A percentile compares a stretch with the other conserved stretches of the same genome.
These are phyloP conservation scores for Scotopteryx bipunctaria DNA, from an alignment of 2,888 invertebrate species.

Conservation along the genomic window DNA sequence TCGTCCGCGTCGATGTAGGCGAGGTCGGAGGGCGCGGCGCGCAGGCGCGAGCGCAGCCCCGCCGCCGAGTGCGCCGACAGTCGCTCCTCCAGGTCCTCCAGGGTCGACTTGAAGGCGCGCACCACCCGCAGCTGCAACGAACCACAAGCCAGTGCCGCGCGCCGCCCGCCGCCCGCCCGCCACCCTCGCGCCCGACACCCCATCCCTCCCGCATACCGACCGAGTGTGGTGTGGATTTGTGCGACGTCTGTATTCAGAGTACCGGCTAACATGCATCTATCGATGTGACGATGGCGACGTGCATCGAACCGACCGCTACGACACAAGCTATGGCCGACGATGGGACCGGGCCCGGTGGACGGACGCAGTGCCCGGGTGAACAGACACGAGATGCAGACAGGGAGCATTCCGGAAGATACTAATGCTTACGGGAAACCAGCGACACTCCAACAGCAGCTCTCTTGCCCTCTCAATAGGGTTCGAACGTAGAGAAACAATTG, in stretches of 20 bases:
- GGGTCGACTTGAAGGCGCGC: conserved; percentile 99
- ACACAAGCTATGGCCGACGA: conserved; percentile 41
- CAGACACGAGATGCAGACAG: conserved; percentile 46
- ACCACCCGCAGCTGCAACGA: conserved; percentile 99
- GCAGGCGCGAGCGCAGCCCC: conserved; percentile 93
- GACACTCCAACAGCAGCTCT: conserved; percentile 47
- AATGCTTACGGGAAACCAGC: conserved; percentile 59
- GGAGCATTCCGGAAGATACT: conserved; percentile 62
- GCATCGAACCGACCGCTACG: conserved; percentile 32
- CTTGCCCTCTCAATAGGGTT: not conserved
- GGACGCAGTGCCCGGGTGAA: conserved; percentile 55
- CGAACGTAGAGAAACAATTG: conserved; percentile 6
- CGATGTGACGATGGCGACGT: conserved; percentile 36
- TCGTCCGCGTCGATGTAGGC: conserved; percentile 91
- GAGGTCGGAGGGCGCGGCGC: conserved; percentile 90
- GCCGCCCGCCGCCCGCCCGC: conserved; percentile 26
- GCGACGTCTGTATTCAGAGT: conserved; percentile 68
- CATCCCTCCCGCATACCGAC: conserved; percentile 24
- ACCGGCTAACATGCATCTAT: conserved; percentile 55
- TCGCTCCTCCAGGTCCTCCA: conserved; percentile 99
- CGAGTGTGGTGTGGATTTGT: conserved; percentile 77
- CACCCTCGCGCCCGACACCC: conserved; percentile 31
- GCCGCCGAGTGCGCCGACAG: conserved; percentile 99
- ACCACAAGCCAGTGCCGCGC: conserved; percentile 38
- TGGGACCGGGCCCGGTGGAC: conserved; percentile 39